Conservation (phyloP, 2,113 vertebrate species). For the Eulemur rufifrons region DNA sequence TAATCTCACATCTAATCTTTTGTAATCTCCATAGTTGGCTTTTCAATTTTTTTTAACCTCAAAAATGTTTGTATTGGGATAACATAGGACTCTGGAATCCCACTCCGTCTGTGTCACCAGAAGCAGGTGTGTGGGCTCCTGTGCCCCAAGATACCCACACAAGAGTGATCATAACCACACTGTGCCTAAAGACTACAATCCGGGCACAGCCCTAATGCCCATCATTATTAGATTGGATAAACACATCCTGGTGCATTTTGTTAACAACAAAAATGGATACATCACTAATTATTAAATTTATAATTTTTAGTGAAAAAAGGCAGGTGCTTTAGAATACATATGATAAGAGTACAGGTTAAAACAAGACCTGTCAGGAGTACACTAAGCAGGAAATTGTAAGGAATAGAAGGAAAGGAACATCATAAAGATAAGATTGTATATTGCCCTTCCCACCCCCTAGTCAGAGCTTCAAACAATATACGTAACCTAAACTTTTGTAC, state of each 20-base stretch:
- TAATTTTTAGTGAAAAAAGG: background rate
- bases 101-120: background rate
- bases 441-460: too few species aligned
- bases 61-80: too few species aligned
- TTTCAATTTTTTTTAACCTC: too few species aligned
- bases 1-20: too few species aligned
- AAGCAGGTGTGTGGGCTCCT: too few species aligned
- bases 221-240: background rate
- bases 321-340: too few species aligned
- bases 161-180: background rate
- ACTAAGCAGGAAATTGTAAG: background rate
- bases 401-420: background rate
- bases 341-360: background rate
- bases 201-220: too few species aligned
- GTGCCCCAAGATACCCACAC: background rate
- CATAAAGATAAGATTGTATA: background rate
- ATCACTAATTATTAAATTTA: background rate
- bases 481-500: too few species aligned
- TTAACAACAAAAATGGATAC: background rate
- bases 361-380: background rate
- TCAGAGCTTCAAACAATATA: too few species aligned
- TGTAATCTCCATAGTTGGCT: too few species aligned
- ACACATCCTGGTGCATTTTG: background rate
- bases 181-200: background rate
- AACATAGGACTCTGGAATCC: background rate